A percentile compares a stretch with the other conserved stretches of the same genome.
These are phyloP conservation scores for Neodiprion fabricii DNA, from an alignment of 1,140 invertebrate species.

Conservation along the genomic window DNA sequence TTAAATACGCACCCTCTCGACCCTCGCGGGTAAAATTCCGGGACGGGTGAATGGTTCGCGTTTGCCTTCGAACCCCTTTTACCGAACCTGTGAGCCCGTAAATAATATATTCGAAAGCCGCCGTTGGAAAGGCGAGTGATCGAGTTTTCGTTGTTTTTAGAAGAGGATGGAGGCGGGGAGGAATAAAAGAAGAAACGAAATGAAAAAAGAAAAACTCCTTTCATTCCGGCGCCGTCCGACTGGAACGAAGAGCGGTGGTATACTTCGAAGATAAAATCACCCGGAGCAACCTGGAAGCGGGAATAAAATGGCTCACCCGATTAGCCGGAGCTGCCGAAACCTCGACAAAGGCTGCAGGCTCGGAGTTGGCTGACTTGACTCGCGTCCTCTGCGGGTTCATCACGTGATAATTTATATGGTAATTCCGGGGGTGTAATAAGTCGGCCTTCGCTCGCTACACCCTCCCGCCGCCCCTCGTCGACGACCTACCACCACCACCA, in stretches of 20 bases:
- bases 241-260: background rate
- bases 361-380: background rate
- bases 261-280: too few relatives aligned
- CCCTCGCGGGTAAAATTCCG: too few relatives aligned
- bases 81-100: constrained; percentile 1
- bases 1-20: too few relatives aligned
- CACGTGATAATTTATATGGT: constrained; percentile 16
- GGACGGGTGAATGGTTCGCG: too few relatives aligned
- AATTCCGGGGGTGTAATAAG: constrained; percentile 50
- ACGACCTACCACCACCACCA: background rate
- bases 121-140: background rate
- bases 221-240: too few relatives aligned
- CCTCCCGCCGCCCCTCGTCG: too few relatives aligned
- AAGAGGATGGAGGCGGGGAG: background rate
- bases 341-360: background rate
- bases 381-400: background rate
- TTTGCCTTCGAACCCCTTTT: background rate
- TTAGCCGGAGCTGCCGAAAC: background rate
- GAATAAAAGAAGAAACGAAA: constrained; percentile 9
- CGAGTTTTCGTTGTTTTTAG: background rate
- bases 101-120: constrained; percentile 1
- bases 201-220: constrained; percentile 24
- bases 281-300: background rate
- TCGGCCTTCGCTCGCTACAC: constrained; percentile 35
- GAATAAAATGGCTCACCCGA: background rate